phyloP scores from a whole-genome alignment of 1,140 invertebrate genomes.

The Adoxophyes honmai region DNA sequence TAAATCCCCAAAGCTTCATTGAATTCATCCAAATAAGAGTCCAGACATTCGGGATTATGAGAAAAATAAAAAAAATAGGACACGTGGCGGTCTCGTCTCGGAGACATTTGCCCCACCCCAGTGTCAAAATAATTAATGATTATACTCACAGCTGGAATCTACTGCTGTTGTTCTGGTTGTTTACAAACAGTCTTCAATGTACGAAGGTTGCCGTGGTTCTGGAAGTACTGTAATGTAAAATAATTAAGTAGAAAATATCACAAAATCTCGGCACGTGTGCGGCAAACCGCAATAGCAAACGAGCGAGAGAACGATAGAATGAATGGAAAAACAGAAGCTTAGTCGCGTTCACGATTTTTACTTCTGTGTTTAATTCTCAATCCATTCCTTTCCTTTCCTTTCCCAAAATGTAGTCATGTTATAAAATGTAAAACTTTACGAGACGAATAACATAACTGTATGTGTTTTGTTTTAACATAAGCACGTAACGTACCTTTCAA shows the following conservation, averaged over 20 bases:
- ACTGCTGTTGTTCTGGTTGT: slow-evolving; percentile 33
- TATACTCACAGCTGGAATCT: slow-evolving; percentile 52
- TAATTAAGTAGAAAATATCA: slow-evolving; percentile 64
- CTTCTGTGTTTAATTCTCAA: background rate
- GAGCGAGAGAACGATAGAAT: slow-evolving; percentile 18
- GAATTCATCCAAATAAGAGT: background rate
- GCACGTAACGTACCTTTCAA: background rate
- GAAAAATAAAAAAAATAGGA: slow-evolving; percentile 57
- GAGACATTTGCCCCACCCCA: slow-evolving; percentile 70
- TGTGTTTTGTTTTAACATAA: background rate
- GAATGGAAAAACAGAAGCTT: slow-evolving; percentile 3
- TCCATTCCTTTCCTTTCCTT: background rate
- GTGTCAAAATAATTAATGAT: slow-evolving; percentile 60
- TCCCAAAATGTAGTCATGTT: background rate
- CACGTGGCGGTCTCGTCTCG: slow-evolving; percentile 68
- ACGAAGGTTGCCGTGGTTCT: slow-evolving; percentile 32
- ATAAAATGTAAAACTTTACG: background rate
- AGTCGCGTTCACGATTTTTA: background rate
- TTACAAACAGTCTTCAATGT: slow-evolving; percentile 37
- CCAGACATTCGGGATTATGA: slow-evolving; percentile 13
- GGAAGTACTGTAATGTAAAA: slow-evolving; percentile 49
- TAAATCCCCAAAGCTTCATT: background rate
- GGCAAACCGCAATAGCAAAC: slow-evolving; percentile 63
- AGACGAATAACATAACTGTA: too few species aligned
- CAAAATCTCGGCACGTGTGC: slow-evolving; percentile 72